Conservation (phyloP, 1,140 invertebrate species). For the Zophobas morio region DNA sequence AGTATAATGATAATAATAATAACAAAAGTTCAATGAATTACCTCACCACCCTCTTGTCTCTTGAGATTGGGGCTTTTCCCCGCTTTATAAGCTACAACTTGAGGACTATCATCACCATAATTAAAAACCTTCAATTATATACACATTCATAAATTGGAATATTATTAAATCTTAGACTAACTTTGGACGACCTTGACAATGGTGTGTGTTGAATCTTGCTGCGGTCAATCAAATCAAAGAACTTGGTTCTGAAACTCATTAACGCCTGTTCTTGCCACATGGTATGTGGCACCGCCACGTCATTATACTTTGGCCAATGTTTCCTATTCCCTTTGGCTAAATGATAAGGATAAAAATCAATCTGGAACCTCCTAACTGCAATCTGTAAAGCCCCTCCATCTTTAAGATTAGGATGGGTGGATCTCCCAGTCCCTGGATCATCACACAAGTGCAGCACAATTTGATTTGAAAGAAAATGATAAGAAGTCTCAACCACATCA, state of each 20-base stretch:
- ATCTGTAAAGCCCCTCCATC: conserved; percentile 96
- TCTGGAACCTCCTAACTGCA: conserved; percentile 87
- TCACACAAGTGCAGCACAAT: conserved; percentile 98
- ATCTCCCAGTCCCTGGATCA: conserved; percentile 89
- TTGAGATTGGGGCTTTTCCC: not conserved
- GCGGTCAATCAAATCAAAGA: conserved; percentile 77
- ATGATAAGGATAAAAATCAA: conserved; percentile 98
- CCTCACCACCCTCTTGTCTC: not conserved
- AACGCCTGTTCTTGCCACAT: conserved; percentile 84
- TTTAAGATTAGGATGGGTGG: conserved; percentile 85
- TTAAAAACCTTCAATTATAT: not conserved
- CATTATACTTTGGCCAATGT: conserved; percentile 87
- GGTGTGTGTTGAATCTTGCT: conserved; percentile 74
- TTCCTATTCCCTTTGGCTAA: conserved; percentile 81
- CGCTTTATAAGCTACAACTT: not conserved
- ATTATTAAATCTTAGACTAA: conserved; percentile 37
- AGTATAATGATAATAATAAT: conserved; percentile 17
- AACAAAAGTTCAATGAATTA: not conserved
- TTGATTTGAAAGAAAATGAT: conserved; percentile 94
- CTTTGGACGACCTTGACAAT: conserved; percentile 68
- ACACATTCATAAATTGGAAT: not conserved
- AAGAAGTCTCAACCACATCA: conserved; percentile 97
- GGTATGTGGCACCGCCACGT: conserved; percentile 77
- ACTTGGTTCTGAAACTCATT: conserved; percentile 76
- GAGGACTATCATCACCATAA: conserved; percentile 3